phyloP scores from a whole-genome alignment of 2,797 vertebrate genomes.

The Tinamus major region DNA sequence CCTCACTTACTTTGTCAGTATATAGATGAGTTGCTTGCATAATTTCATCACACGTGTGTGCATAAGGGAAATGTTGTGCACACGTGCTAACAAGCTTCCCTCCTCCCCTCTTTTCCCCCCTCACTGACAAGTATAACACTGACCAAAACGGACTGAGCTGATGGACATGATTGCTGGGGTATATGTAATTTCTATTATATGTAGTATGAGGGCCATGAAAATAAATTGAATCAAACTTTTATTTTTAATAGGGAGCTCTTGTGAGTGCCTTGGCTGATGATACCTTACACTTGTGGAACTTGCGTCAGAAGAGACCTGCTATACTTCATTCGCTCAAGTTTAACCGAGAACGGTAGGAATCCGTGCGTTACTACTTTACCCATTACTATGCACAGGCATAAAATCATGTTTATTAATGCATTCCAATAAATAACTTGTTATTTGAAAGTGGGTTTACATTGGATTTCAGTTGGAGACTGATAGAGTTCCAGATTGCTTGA shows the following conservation, averaged over 20 bases:
- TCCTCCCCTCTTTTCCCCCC: neutral
- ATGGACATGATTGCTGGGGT: neutral
- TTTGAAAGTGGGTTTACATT: neutral
- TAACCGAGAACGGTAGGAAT: slow-evolving; percentile 93
- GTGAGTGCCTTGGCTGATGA: slow-evolving; percentile 98
- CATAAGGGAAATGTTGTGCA: neutral
- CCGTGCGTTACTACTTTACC: neutral
- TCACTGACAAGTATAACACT: neutral
- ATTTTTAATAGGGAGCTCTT: slow-evolving; percentile 88
- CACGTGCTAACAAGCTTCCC: neutral
- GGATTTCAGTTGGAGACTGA: neutral
- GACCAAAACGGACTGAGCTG: neutral
- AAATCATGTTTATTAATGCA: neutral
- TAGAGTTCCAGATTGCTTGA: neutral
- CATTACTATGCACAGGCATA: accelerated
- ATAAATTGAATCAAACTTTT: neutral
- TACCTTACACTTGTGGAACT: slow-evolving; percentile 96
- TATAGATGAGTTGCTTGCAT: neutral
- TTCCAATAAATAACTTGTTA: neutral
- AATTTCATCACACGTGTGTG: neutral
- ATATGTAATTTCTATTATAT: neutral
- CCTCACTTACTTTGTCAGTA: neutral
- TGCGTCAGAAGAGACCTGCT: slow-evolving; percentile 97
- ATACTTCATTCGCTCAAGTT: slow-evolving; percentile 98
- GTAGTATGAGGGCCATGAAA: neutral